Percentiles rank a stretch among this genome's conserved stretches.
These are phyloP conservation scores for Poeciliopsis prolifica DNA, from an alignment of 2,113 vertebrate genomes.

Conservation along the genomic window DNA sequence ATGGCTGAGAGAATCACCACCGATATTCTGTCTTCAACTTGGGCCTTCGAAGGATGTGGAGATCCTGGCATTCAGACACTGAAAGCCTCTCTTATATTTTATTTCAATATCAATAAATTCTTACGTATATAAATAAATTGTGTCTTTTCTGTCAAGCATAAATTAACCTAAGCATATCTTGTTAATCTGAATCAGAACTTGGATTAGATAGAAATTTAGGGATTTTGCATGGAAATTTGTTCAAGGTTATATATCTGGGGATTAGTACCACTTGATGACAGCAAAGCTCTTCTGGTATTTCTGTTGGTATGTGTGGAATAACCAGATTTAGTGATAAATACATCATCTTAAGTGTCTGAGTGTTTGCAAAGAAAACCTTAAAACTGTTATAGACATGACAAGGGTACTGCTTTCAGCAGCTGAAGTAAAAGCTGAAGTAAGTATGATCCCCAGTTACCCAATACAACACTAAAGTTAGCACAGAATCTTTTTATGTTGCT, in stretches of 20 bases:
- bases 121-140: not conserved
- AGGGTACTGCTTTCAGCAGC: no score
- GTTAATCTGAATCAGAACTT: not conserved
- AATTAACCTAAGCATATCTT: not conserved
- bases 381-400: no score
- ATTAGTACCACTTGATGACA: not conserved
- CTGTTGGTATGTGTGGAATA: not conserved
- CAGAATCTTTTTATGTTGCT: no score
- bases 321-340: not conserved
- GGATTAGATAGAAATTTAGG: not conserved
- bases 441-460: no score
- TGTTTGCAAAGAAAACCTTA: no score
- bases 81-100: no score
- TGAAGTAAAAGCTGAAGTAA: no score
- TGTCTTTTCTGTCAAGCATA: no score
- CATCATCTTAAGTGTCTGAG: not conserved
- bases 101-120: no score
- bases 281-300: not conserved
- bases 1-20: not conserved
- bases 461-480: no score
- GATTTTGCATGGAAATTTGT: not conserved
- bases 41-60: constrained; percentile 33
- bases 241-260: no score
- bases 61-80: constrained; percentile 17
- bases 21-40: not conserved